Base-by-base conservation (phyloP, 2,113 vertebrate species). In the Hipposideros armiger region DNA sequence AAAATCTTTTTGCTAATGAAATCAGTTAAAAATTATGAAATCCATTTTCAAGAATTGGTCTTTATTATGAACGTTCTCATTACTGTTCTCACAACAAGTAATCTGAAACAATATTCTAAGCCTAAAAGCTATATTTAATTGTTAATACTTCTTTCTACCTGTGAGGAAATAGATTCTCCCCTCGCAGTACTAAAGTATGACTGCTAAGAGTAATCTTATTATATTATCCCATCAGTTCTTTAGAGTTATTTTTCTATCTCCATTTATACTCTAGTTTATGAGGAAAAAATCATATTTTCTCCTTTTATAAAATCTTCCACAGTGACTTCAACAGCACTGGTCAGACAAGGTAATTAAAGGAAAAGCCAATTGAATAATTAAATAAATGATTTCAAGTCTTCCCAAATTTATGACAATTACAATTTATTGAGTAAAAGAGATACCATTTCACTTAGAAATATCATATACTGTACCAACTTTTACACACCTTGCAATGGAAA, bases 161-260 rank as follows among this genome's bases (percentile, higher is more conserved):
- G 78, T 80, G 62, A 87, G 78, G 11, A 90, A 92, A 97, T 45
- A 67, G 58, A 8, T 89, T 87, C 60, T 87, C 16, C 74, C 70
- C 94, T 95, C 86, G 90, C 22, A 76, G 28, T 66, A 82, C 47
- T 76, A 26, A 92, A 83, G 40, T 92, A n/a, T 66, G 82, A 96
- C 95, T 94, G 78, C 88, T 93, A 77, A 87, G 58, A 84, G 69
- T 89, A 95, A 98, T 97, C 94, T 96, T 80, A 95, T 96, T 93
- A 87, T 83, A 96, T 87, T 96, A 92, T 14, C 78, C 89, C 96
- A 97, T 97, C 96, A 94, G 73, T 95, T 95, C 74, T 88, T 95
- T 85, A 64, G 92, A 82, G 67, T 77, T 97, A 47, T 86, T 76
- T 95, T 82, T 94, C 78, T 96, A n/a, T 87, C 67, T 94, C 36